Base-by-base conservation (phyloP, 2,888 invertebrate genomes). In the Megaustenia siamemsis region DNA sequence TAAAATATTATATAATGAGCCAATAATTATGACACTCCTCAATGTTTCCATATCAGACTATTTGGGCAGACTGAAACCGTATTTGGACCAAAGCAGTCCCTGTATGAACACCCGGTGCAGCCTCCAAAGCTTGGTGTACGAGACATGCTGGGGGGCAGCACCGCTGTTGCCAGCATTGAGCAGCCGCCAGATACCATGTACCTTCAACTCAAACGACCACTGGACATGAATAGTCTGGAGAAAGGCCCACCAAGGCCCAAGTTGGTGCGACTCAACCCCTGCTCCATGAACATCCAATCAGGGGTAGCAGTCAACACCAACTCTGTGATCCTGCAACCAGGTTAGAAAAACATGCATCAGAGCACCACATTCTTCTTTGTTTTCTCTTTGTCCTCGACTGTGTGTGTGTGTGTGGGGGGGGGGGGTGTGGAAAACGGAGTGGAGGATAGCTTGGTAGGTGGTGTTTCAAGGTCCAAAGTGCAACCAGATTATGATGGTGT, bases 151-250 rank as follows among this genome's bases (percentile, higher is more conserved):
- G 88, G 88, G 2, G 90, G 89, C 28, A 90, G 90, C 76, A 90
- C 90, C 12, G 89, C 88, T 21, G 90, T 90, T 76, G 89, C 90
- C n/a, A 90, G 89, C 78, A 89, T 91, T 40, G 89, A 90, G 68
- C 89, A 86, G 80, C 91, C 91, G 4, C 89, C 89, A 6, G 90
- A 90, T 77, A 90, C 86, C 35, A 88, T 88, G 87, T 88, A 88
- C 18, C 86, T 89, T 71, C 90, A 89, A 75, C 87, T 91, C 79
- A 92, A 93, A 83, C 85, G 91, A 45, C 90, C 92, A 40, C 86
- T 91, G 45, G 90, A 92, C 82, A 90, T 91, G 86, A 92, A 90
- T 86, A 90, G 90, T 63, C 87, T 92, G 71, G 93, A 93, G 76
- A 92, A 90, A 80, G 93, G 93, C 0, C 93, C 93, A 38, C 93